phyloP scores from a whole-genome alignment of 2,797 vertebrate species.

The Microcaecilia unicolor region DNA sequence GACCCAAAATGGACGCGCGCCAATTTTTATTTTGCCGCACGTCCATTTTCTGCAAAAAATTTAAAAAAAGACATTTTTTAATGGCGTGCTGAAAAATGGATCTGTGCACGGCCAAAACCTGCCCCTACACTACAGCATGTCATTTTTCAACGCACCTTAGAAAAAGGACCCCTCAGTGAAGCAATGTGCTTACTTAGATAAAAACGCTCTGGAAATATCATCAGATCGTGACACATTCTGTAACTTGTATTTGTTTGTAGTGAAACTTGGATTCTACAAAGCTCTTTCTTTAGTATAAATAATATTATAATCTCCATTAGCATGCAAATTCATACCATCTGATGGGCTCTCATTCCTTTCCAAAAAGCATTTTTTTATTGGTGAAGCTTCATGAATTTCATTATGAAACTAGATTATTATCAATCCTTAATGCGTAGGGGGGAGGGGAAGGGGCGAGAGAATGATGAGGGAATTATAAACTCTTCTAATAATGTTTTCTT shows the following conservation, averaged over 20 bases:
- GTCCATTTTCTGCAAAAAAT: too few relatives aligned
- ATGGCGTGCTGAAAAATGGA: too few relatives aligned
- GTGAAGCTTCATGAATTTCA: slow-evolving; percentile 34
- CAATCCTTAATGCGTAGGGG: slow-evolving; percentile 5
- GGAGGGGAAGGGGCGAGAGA: neutral
- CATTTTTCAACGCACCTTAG: too few relatives aligned
- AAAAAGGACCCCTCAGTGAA: too few relatives aligned
- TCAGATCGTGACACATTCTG: slow-evolving; percentile 4
- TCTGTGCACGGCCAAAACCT: too few relatives aligned
- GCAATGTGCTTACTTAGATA: slow-evolving; percentile 1
- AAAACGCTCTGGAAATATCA: neutral
- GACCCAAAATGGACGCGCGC: too few relatives aligned
- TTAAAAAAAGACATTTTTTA: too few relatives aligned
- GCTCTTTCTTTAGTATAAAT: slow-evolving; percentile 22
- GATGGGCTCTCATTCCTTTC: slow-evolving; percentile 13
- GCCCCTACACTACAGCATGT: too few relatives aligned
- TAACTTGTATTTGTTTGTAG: slow-evolving; percentile 8
- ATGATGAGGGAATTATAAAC: slow-evolving; percentile 8
- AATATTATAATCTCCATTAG: slow-evolving; percentile 25
- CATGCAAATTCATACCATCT: slow-evolving; percentile 25
- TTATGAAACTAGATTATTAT: slow-evolving; percentile 34
- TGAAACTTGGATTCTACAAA: slow-evolving; percentile 1
- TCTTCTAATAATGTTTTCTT: slow-evolving; percentile 22
- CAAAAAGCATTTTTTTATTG: slow-evolving; percentile 14
- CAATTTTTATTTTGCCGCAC: too few relatives aligned